These are phyloP conservation scores for Zaprionus lachaisei DNA, from an alignment of 1,140 invertebrate genomes.

Conservation along the genomic window DNA sequence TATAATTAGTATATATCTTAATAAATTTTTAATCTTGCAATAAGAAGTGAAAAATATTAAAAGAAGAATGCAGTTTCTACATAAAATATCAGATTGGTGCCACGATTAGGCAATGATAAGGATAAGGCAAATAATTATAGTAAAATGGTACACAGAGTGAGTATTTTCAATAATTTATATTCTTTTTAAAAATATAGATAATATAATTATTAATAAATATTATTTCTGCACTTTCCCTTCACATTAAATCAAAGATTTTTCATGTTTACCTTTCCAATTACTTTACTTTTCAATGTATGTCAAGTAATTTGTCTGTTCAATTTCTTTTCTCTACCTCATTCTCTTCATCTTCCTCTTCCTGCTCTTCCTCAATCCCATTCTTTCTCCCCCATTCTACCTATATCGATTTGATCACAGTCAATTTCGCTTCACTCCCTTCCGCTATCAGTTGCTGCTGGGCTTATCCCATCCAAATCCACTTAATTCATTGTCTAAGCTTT, in stretches of 20 bases:
- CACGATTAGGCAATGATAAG: too few species aligned
- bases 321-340: too few species aligned
- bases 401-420: slow-evolving; percentile 8
- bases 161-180: too few species aligned
- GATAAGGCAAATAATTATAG: too few species aligned
- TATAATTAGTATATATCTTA: too few species aligned
- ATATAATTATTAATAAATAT: too few species aligned
- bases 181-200: too few species aligned
- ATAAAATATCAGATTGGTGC: too few species aligned
- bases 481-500: slow-evolving; percentile 65
- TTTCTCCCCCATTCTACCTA: not conserved
- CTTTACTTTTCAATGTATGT: not conserved
- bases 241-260: not conserved
- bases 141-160: too few species aligned
- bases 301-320: not conserved
- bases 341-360: not conserved
- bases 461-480: slow-evolving; percentile 39
- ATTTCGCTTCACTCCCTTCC: slow-evolving; percentile 6
- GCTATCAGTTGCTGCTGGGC: slow-evolving; percentile 8
- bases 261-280: not conserved
- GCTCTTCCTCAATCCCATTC: not conserved
- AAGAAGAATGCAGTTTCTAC: too few species aligned
- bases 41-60: too few species aligned
- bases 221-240: not conserved
- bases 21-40: too few species aligned